A percentile compares a stretch with the other conserved stretches of the same genome.
Conservation (phyloP, 1,140 invertebrate species). For the Euura saliciscinereae region DNA sequence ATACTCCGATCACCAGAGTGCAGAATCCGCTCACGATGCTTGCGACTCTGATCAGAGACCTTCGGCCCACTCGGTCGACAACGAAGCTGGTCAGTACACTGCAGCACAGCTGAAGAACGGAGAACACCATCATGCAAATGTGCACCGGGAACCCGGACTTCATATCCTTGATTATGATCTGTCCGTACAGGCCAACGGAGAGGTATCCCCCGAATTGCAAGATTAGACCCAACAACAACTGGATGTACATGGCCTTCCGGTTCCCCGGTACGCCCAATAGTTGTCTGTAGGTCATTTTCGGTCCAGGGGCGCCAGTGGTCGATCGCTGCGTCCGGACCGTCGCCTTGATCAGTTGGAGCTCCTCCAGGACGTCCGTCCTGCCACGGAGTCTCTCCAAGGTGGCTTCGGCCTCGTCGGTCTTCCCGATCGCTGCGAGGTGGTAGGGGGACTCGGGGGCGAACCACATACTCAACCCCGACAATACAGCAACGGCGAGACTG, state of each 20-base stretch:
- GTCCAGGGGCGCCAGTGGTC: constrained; percentile 59
- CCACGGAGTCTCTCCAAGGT: constrained; percentile 32
- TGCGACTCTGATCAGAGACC: constrained; percentile 57
- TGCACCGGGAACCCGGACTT: constrained; percentile 49
- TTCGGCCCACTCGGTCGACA: constrained; percentile 59
- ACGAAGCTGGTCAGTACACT: constrained; percentile 39
- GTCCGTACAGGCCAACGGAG: constrained; percentile 72
- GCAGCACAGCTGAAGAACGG: constrained; percentile 52
- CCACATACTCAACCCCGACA: constrained; percentile 47
- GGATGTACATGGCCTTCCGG: constrained; percentile 68
- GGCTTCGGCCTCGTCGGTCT: constrained; percentile 28
- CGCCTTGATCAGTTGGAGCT: constrained; percentile 45
- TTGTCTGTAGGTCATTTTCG: constrained; percentile 58
- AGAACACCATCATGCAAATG: constrained; percentile 61
- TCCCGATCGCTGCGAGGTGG: constrained; percentile 28
- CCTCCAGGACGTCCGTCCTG: constrained; percentile 40
- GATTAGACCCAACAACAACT: constrained; percentile 67
- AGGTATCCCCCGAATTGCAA: constrained; percentile 77
- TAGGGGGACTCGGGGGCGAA: constrained; percentile 62
- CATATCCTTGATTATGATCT: constrained; percentile 71
- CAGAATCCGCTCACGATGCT: constrained; percentile 29
- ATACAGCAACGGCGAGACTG: constrained; percentile 41
- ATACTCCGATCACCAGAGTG: constrained; percentile 63
- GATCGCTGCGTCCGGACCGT: constrained; percentile 60
- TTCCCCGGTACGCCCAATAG: constrained; percentile 63